Evolutionary conservation across 2,113 vertebrate genomes (phyloP).

Genomic region (Raphicerus campestris): DNA sequence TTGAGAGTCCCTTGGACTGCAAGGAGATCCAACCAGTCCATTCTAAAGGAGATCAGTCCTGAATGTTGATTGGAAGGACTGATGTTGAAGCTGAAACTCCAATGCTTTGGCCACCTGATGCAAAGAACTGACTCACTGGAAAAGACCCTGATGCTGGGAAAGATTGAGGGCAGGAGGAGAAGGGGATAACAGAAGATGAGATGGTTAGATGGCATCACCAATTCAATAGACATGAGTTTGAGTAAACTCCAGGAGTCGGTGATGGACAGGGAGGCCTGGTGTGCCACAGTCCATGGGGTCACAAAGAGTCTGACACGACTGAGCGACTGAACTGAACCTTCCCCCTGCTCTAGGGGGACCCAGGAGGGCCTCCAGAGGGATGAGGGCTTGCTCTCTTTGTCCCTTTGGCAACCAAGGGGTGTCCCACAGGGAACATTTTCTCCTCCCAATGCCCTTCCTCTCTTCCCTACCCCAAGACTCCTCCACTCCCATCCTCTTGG

Average conservation of each 20-base stretch:
- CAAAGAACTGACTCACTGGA: background rate
- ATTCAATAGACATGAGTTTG: background rate
- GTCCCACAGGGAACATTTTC: background rate
- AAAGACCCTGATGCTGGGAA: background rate
- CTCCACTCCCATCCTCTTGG: background rate
- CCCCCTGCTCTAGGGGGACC: background rate
- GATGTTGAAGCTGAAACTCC: background rate
- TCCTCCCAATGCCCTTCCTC: background rate
- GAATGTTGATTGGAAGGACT: background rate
- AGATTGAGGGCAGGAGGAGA: background rate
- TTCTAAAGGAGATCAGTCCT: background rate
- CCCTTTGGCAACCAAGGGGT: background rate
- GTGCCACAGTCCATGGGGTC: accelerated
- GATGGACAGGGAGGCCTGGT: background rate
- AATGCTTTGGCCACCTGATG: background rate
- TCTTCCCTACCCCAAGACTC: background rate
- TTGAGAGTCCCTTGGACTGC: background rate
- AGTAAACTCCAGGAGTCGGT: background rate
- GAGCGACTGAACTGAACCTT: background rate
- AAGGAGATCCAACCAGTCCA: background rate
- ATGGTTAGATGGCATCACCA: background rate
- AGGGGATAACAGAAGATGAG: background rate
- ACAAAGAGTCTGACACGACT: background rate
- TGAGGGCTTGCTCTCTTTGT: background rate
- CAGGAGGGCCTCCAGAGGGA: background rate